Base-by-base conservation (phyloP, 2,797 vertebrate genomes). In the Arremon aurantiirostris region DNA sequence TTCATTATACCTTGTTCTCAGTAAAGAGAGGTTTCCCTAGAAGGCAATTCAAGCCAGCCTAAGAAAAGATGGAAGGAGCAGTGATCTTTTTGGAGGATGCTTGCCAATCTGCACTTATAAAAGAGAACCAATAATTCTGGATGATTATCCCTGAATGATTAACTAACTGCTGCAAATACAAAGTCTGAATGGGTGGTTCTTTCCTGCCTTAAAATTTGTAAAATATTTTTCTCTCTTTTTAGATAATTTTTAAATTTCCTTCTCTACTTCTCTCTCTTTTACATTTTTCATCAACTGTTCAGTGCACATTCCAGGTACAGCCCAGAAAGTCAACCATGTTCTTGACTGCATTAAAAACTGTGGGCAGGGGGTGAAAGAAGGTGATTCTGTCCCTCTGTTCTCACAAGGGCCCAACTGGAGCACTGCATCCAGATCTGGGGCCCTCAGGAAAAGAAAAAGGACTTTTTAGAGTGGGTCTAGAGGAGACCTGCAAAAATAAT, bases 11-110 rank as follows among this genome's bases (percentile, higher is more conserved):
- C 18, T 56, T 49, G 32, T 70, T 69, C 20, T 53, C 64, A 53
- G 21, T 44, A 34, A 86, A 41, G 28, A 69, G 22, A 72, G 10
- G 11, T 9, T 12, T 60, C 55, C 55, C 18, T 68, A 63, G 42
- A 68, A 72, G 32, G 19, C 14, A 80, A 32, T 50, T 70, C 52
- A 35, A 30, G 21, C 8, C 72, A 84, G 24, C 15, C 35, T 70
- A 63, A 66, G 77, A 63, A 82, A 80, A 87, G 71, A 56, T 39
- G 22, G 63, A 90, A 92, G 32, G 32, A 82, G 28, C 44, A 82
- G 77, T 72, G 39, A 86, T 41, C 26, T 76, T 77, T 76, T 64
- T 61, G 50, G 60, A 86, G 46, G 35, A 37, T 72, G 32, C 6
- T 9, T 72, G 50, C 21, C 69, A 61, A 30, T 73, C 39, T 83